Conservation (phyloP, 1,140 invertebrate genomes). For the Halictus rubicundus region DNA sequence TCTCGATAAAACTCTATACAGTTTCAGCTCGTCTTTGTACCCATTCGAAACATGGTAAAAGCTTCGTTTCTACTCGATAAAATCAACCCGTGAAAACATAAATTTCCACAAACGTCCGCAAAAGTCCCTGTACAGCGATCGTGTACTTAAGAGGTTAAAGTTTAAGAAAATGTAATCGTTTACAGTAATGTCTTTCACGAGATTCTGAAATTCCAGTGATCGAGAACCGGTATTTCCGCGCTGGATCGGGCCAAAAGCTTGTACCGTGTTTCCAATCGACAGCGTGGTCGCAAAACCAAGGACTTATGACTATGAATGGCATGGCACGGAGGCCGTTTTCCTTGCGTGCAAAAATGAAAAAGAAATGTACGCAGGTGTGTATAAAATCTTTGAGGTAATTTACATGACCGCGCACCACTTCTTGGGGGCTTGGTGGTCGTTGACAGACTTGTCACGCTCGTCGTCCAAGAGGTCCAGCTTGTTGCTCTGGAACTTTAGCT, state of each 20-base stretch:
- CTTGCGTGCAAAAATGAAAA: conserved; percentile 13
- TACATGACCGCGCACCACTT: conserved; percentile 75
- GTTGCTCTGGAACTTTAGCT: conserved; percentile 63
- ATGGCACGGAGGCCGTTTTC: background rate
- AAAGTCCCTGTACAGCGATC: no score
- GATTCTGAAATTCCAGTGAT: conserved; percentile 16
- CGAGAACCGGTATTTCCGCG: background rate
- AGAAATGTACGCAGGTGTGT: background rate
- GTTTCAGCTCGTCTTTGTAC: no score
- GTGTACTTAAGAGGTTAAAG: no score
- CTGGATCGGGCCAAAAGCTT: background rate
- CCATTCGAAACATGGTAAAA: no score
- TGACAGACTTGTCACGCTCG: conserved; percentile 16
- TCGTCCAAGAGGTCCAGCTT: conserved; percentile 55
- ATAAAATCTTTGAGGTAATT: conserved; percentile 40
- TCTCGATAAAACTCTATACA: no score
- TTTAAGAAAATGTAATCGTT: conserved; percentile 7
- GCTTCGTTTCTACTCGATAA: no score
- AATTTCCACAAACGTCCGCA: no score
- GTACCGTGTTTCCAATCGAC: background rate
- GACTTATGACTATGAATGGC: background rate
- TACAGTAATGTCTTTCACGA: background rate
- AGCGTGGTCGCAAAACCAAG: background rate
- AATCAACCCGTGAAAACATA: no score
- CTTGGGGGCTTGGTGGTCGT: conserved; percentile 52